phyloP scores from a whole-genome alignment of 2,113 vertebrate genomes.

The Dendrocopos noguchii region DNA sequence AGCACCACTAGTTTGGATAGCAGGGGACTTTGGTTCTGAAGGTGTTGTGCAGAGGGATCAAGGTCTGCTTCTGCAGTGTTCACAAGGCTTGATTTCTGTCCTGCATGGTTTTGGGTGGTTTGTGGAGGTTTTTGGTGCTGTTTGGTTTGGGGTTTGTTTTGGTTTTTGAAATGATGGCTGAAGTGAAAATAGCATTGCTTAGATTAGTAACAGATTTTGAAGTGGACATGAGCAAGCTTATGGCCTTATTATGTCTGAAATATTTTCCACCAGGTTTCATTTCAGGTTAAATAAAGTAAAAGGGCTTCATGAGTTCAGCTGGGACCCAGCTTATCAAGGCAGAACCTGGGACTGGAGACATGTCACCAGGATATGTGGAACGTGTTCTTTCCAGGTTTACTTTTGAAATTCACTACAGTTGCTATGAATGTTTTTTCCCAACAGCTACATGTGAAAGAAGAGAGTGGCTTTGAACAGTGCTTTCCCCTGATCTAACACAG shows the following conservation, averaged over 20 bases:
- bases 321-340: background rate
- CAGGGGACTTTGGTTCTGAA: background rate
- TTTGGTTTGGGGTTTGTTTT: background rate
- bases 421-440: background rate
- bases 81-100: background rate
- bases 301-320: background rate
- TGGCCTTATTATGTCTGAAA: conserved; percentile 57
- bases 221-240: background rate
- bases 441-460: background rate
- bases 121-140: background rate
- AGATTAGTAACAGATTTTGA: background rate
- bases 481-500: background rate
- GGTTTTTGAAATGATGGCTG: background rate
- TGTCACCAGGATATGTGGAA: background rate
- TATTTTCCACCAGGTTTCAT: conserved; percentile 26
- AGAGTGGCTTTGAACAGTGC: background rate
- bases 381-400: background rate
- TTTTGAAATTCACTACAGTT: background rate
- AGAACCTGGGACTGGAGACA: background rate
- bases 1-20: background rate
- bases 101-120: background rate
- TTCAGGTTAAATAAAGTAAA: conserved; percentile 31
- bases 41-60: background rate
- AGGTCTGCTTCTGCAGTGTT: background rate
- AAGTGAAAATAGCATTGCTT: conserved; percentile 1